These are phyloP conservation scores for Myopa testacea DNA, from an alignment of 2,888 invertebrate genomes.

Conservation along the genomic window DNA sequence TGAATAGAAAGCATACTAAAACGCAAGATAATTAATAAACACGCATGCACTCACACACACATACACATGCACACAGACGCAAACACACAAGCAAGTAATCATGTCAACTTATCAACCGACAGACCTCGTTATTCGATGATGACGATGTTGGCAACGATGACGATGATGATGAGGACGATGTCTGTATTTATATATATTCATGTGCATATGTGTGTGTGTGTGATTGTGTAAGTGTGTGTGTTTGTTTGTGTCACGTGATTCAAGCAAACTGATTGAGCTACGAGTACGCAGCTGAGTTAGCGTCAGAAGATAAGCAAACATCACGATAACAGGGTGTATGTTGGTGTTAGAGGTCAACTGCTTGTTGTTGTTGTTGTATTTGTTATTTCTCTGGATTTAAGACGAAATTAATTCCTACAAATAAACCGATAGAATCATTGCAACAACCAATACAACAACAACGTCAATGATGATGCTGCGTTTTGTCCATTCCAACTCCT, in stretches of 20 bases:
- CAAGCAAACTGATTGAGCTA: constrained; percentile 4
- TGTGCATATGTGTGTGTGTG: not conserved
- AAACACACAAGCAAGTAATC: not conserved
- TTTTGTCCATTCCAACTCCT: not conserved
- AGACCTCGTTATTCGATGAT: not conserved
- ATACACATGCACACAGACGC: not conserved
- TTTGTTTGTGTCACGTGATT: not conserved
- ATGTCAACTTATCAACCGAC: not conserved
- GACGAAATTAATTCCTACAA: constrained; percentile 15
- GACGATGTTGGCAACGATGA: too few relatives aligned
- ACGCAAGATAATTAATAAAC: not conserved
- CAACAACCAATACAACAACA: constrained; percentile 12
- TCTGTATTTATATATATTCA: too few relatives aligned
- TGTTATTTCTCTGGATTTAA: not conserved
- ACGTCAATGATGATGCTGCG: too few relatives aligned
- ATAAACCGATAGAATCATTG: constrained; percentile 1
- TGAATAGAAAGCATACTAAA: too few relatives aligned
- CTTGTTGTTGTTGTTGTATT: not conserved
- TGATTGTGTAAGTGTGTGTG: not conserved
- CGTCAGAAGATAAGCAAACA: constrained; percentile 17
- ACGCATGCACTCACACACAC: not conserved
- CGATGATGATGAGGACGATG: too few relatives aligned
- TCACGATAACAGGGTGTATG: constrained; percentile 25
- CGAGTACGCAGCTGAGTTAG: not conserved
- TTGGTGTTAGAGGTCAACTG: not conserved